These are phyloP conservation scores for Spermophilus dauricus DNA, from an alignment of 2,113 vertebrate genomes.

Conservation along the genomic window DNA sequence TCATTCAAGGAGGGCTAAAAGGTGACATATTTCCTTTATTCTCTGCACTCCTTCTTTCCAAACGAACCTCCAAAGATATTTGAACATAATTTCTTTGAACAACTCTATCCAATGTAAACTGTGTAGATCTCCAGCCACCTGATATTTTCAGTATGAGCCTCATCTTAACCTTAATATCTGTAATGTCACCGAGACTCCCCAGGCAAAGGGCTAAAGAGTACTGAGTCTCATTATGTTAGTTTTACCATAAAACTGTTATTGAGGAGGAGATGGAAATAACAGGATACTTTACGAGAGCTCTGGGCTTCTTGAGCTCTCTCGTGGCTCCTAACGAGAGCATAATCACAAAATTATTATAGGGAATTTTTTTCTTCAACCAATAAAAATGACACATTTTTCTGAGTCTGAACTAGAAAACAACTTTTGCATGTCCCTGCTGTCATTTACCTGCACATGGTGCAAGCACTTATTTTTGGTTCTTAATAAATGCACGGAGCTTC, in stretches of 20 bases:
- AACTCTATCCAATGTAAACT: not conserved
- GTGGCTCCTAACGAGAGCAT: slow-evolving; percentile 76
- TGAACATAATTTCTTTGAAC: slow-evolving; percentile 43
- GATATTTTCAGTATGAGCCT: slow-evolving; percentile 40
- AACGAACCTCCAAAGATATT: slow-evolving; percentile 21
- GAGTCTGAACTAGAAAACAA: slow-evolving; percentile 81
- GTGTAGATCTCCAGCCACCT: not conserved
- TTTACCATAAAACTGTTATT: slow-evolving; percentile 82
- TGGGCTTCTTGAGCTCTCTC: slow-evolving; percentile 71
- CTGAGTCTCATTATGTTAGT: slow-evolving; percentile 81
- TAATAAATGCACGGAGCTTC: slow-evolving; percentile 81
- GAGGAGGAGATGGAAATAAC: slow-evolving; percentile 74
- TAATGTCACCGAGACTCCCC: slow-evolving; percentile 53
- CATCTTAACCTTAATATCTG: slow-evolving; percentile 50
- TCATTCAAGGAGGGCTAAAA: not conserved
- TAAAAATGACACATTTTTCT: slow-evolving; percentile 82
- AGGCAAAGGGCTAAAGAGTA: slow-evolving; percentile 64
- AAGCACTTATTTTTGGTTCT: slow-evolving; percentile 80
- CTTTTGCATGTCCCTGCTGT: slow-evolving; percentile 79
- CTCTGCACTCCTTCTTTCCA: not conserved
- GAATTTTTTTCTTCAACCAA: slow-evolving; percentile 76
- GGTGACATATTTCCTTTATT: not conserved
- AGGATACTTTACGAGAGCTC: slow-evolving; percentile 79
- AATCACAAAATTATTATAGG: slow-evolving; percentile 81
- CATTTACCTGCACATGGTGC: slow-evolving; percentile 82